phyloP scores from a whole-genome alignment of 2,888 invertebrate genomes.

The Ecdyonurus torrentis region DNA sequence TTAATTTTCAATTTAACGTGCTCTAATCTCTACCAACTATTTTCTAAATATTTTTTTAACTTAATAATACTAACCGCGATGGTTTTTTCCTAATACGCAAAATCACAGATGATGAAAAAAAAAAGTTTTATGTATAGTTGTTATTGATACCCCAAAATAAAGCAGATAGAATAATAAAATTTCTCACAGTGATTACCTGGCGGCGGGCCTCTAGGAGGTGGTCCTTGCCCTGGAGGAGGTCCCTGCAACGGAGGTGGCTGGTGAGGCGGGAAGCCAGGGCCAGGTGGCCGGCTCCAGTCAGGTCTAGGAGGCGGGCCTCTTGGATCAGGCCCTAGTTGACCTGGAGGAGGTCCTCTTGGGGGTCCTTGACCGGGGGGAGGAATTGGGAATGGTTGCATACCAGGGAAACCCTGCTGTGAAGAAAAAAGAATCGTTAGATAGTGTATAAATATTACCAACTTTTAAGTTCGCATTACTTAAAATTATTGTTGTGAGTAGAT shows the following conservation, averaged over 20 bases:
- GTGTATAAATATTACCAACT: no score
- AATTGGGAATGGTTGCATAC: slow-evolving; percentile 15
- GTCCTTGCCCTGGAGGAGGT: slow-evolving; percentile 52
- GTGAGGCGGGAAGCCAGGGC: slow-evolving; percentile 30
- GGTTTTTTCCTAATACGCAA: no score
- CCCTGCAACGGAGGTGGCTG: slow-evolving; percentile 36
- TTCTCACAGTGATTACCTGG: slow-evolving; percentile 21
- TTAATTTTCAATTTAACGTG: no score
- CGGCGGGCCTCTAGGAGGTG: slow-evolving; percentile 42
- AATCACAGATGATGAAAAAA: no score
- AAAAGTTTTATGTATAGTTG: no score
- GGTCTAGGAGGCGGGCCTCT: slow-evolving; percentile 33
- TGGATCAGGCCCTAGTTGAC: slow-evolving; percentile 35
- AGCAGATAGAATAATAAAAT: not conserved
- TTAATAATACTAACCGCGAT: no score
- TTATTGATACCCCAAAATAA: not conserved
- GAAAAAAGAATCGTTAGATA: no score
- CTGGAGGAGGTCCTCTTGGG: slow-evolving; percentile 38
- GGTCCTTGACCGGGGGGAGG: slow-evolving; percentile 34
- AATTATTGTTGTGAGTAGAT: no score
- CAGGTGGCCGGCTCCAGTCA: not conserved
- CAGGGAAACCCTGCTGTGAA: not conserved
- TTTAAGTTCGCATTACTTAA: no score
- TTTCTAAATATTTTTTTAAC: no score
- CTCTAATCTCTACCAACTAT: no score